Evolutionary conservation across 2,113 vertebrate genomes (phyloP).

Genomic region (Hyla sarda): DNA sequence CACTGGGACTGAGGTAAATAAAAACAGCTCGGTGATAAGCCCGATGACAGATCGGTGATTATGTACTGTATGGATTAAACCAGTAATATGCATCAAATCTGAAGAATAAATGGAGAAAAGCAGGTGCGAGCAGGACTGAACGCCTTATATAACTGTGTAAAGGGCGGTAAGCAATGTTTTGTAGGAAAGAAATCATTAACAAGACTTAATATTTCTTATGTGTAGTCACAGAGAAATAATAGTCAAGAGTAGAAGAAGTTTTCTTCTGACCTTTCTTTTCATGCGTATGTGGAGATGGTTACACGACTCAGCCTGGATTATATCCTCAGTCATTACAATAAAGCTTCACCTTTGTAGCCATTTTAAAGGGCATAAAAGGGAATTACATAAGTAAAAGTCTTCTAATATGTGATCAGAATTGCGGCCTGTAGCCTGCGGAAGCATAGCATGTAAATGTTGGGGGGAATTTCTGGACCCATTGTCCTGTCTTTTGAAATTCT

Average conservation of each 20-base stretch:
- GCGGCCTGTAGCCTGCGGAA: no score
- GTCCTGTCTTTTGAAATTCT: no score
- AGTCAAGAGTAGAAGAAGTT: background rate
- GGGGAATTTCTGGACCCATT: no score
- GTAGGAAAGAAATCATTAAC: background rate
- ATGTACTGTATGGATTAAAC: background rate
- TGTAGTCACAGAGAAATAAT: background rate
- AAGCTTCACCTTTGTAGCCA: background rate
- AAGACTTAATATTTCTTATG: conserved; percentile 1
- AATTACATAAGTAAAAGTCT: no score
- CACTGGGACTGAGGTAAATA: conserved; percentile 7
- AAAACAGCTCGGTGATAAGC: conserved; percentile 2
- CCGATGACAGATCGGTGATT: conserved; percentile 19
- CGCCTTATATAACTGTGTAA: background rate
- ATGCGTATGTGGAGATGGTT: background rate
- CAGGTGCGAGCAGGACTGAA: background rate
- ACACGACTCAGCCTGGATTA: background rate
- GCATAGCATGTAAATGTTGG: no score
- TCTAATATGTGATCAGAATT: no score
- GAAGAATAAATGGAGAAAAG: background rate
- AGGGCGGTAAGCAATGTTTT: background rate
- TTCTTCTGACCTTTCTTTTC: background rate
- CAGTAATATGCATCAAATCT: background rate
- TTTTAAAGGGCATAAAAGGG: background rate
- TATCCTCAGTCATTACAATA: background rate